phyloP scores from a whole-genome alignment of 2,113 vertebrate genomes.

The Numida meleagris region DNA sequence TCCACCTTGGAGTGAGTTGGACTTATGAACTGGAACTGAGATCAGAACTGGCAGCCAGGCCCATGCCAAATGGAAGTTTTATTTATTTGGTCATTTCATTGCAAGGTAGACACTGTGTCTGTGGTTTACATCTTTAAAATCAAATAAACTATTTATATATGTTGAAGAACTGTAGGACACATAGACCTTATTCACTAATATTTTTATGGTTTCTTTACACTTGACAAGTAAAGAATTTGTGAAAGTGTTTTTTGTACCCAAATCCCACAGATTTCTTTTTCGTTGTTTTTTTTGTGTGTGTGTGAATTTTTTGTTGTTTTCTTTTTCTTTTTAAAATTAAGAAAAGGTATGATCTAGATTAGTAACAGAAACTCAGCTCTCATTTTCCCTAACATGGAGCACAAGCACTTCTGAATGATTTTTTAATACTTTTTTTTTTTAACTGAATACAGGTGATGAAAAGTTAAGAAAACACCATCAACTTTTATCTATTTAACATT shows the following conservation, averaged over 20 bases:
- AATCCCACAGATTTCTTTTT: slow-evolving; percentile 35
- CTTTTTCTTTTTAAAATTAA: not conserved
- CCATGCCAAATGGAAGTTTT: slow-evolving; percentile 76
- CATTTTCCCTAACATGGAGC: not conserved
- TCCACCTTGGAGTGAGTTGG: slow-evolving; percentile 27
- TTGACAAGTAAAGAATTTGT: slow-evolving; percentile 68
- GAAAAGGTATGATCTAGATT: slow-evolving; percentile 14
- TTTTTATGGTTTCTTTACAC: slow-evolving; percentile 79
- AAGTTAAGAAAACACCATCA: slow-evolving; percentile 42
- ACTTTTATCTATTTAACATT: slow-evolving; percentile 46
- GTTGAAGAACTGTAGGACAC: slow-evolving; percentile 59
- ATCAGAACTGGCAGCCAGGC: slow-evolving; percentile 67
- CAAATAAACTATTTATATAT: slow-evolving; percentile 74
- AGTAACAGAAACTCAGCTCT: not conserved
- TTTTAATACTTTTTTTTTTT: not conserved
- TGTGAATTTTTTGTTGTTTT: too few species aligned
- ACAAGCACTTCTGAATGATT: not conserved
- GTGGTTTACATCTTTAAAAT: slow-evolving; percentile 80
- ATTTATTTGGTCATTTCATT: slow-evolving; percentile 80
- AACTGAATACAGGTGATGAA: not conserved
- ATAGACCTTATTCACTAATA: slow-evolving; percentile 77
- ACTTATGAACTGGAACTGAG: slow-evolving; percentile 67
- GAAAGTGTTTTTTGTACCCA: slow-evolving; percentile 63
- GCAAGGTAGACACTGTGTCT: slow-evolving; percentile 79
- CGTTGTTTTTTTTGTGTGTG: not conserved